phyloP scores from a whole-genome alignment of 1,140 invertebrate genomes.

The Bombus confusus region DNA sequence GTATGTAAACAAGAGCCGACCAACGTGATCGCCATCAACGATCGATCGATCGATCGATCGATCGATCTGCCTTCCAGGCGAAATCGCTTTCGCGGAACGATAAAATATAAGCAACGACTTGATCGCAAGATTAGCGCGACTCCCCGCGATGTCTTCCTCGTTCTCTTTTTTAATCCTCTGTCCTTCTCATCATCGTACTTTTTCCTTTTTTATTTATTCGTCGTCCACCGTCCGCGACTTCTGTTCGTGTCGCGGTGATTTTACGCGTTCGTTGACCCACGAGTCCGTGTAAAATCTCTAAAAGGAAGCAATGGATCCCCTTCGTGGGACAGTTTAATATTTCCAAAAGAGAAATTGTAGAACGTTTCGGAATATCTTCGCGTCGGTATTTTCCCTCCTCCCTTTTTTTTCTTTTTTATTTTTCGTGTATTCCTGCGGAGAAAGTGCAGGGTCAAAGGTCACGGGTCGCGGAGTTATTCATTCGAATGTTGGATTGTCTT shows the following conservation, averaged over 20 bases:
- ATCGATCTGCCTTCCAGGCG: slow-evolving; percentile 47
- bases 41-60: slow-evolving; percentile 62
- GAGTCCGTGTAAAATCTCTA: slow-evolving; percentile 1
- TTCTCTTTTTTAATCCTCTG: background rate
- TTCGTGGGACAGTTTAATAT: background rate
- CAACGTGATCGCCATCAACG: slow-evolving; percentile 76
- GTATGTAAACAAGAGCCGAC: slow-evolving; percentile 78
- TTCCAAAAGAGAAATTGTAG: background rate
- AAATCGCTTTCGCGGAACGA: slow-evolving; percentile 65
- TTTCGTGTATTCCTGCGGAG: background rate
- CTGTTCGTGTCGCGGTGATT: slow-evolving; percentile 23
- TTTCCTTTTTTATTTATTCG: background rate
- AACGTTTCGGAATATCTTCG: background rate
- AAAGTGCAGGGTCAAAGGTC: background rate
- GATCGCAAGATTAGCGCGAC: slow-evolving; percentile 59
- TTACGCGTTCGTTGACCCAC: slow-evolving; percentile 41
- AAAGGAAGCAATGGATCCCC: slow-evolving; percentile 12
- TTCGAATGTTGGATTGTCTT: background rate
- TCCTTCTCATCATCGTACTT: background rate
- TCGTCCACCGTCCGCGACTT: background rate
- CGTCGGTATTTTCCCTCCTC: background rate
- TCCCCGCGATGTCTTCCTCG: slow-evolving; percentile 42
- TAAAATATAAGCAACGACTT: slow-evolving; percentile 59
- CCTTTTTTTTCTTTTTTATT: background rate
- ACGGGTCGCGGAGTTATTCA: background rate